Conservation (phyloP, 1,140 invertebrate genomes). For the Conus ventricosus region DNA sequence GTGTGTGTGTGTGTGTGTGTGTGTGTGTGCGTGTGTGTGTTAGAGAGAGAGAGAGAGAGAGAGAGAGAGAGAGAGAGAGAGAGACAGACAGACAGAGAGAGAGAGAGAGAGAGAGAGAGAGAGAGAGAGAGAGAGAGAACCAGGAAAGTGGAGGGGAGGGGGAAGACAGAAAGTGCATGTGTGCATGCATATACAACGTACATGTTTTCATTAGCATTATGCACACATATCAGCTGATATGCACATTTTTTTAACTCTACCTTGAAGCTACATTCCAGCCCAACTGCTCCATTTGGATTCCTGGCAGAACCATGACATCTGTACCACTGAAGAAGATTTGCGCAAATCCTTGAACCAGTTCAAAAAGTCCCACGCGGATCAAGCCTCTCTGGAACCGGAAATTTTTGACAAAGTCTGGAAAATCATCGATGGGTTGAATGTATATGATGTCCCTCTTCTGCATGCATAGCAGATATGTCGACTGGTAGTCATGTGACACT, state of each 20-base stretch:
- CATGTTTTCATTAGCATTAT: neutral
- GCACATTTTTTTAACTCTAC: neutral
- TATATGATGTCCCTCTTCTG: slow-evolving; percentile 57
- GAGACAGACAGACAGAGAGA: too few species aligned
- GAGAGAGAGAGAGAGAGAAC: too few species aligned
- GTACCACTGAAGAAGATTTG: slow-evolving; percentile 58
- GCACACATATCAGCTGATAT: neutral
- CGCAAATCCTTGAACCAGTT: slow-evolving; percentile 56
- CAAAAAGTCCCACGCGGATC: slow-evolving; percentile 47
- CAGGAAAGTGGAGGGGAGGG: too few species aligned
- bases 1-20: too few species aligned
- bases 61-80: too few species aligned
- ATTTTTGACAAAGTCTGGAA: slow-evolving; percentile 60
- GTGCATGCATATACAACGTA: too few species aligned
- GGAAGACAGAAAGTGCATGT: too few species aligned
- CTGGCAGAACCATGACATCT: slow-evolving; percentile 48
- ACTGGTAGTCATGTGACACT: slow-evolving; percentile 47
- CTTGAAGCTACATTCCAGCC: slow-evolving; percentile 43
- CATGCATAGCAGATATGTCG: slow-evolving; percentile 44
- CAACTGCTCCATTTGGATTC: slow-evolving; percentile 39
- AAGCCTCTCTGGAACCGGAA: slow-evolving; percentile 47
- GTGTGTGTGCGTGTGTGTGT: too few species aligned
- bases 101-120: too few species aligned
- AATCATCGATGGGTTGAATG: slow-evolving; percentile 59
- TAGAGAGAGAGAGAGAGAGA: too few species aligned